Evolutionary conservation across 2,113 vertebrate species (phyloP).

Genomic region (Vulpes vulpes): DNA sequence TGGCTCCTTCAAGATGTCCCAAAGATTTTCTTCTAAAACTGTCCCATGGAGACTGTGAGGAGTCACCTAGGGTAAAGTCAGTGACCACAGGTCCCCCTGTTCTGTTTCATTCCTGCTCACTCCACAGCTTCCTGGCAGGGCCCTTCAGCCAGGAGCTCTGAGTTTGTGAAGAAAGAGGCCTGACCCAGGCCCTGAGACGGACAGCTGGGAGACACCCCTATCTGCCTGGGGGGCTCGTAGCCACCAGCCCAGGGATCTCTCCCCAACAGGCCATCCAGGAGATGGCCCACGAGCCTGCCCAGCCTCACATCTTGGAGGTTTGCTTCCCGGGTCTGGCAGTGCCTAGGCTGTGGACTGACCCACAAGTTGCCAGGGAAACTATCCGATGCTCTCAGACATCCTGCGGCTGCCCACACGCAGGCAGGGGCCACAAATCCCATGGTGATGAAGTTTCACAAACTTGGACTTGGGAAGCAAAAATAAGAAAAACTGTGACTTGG

Average conservation of each 20-base stretch:
- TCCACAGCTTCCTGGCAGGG: accelerated
- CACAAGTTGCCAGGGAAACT: background rate
- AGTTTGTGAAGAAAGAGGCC: background rate
- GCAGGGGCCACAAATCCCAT: background rate
- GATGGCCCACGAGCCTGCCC: background rate
- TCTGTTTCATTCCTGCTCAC: background rate
- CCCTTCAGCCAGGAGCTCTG: background rate
- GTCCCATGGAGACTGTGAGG: background rate
- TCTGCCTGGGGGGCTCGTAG: background rate
- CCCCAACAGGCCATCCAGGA: background rate
- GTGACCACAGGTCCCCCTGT: background rate
- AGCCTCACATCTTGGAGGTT: background rate
- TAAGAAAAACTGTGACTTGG: constrained; percentile 32
- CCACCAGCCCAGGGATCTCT: background rate
- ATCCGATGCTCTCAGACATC: background rate
- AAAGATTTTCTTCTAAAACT: background rate
- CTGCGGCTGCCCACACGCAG: background rate
- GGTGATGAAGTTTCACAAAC: background rate
- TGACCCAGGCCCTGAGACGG: background rate
- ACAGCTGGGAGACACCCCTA: background rate
- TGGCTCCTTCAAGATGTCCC: background rate
- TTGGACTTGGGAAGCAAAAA: background rate
- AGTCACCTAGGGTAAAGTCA: background rate
- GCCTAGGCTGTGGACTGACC: background rate
- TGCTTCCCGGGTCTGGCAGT: background rate